Conservation (phyloP, 2,797 vertebrate genomes). For the Leptodactylus fallax region DNA sequence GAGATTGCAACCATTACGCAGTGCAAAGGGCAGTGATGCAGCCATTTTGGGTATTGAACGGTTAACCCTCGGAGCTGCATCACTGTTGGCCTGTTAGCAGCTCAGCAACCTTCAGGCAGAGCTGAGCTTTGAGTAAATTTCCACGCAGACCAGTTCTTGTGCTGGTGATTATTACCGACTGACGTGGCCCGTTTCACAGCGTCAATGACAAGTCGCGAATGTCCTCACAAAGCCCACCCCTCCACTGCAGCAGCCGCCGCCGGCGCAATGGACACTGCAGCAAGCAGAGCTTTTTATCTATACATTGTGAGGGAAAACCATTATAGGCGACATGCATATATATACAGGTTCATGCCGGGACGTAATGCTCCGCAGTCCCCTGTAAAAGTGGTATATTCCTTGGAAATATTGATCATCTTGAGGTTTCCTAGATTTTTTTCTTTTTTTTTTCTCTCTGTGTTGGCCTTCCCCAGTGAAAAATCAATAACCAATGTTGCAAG, state of each 20-base stretch:
- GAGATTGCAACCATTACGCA: neutral
- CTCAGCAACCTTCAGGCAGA: constrained; percentile 8
- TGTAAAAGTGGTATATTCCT: neutral
- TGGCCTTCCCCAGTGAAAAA: neutral
- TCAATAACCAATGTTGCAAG: neutral
- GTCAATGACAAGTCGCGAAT: constrained; percentile 10
- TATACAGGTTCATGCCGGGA: neutral
- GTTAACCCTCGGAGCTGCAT: neutral
- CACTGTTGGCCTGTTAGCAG: neutral
- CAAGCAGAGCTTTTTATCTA: neutral
- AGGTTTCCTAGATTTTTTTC: neutral
- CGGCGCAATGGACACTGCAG: neutral
- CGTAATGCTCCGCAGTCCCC: neutral
- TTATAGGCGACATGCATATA: neutral
- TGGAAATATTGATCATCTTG: neutral
- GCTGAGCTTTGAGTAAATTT: neutral
- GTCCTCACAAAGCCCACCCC: neutral
- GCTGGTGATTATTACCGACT: neutral
- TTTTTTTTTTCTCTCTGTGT: neutral
- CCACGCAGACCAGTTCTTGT: neutral
- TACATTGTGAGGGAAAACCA: neutral
- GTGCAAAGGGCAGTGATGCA: neutral
- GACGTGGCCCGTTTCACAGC: constrained; percentile 3
- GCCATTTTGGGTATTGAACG: neutral
- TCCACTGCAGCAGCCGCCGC: neutral